A percentile compares a stretch with the other conserved stretches of the same genome.
phyloP scores from a whole-genome alignment of 2,888 invertebrate genomes.

The Troides aeacus region DNA sequence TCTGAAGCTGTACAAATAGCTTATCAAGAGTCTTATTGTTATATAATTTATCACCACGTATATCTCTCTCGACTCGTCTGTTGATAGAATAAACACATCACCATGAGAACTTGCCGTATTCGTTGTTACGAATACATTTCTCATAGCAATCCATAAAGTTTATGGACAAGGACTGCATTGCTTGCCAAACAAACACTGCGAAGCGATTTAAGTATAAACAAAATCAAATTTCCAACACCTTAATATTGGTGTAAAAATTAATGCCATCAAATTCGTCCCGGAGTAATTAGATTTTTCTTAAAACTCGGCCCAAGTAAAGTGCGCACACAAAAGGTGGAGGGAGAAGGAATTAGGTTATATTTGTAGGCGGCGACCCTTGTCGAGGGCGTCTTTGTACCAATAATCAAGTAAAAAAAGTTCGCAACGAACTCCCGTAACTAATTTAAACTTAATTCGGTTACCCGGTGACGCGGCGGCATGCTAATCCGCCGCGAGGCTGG shows the following conservation, averaged over 20 bases:
- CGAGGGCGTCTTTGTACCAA: slow-evolving; percentile 36
- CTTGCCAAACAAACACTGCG: too few species aligned
- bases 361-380: slow-evolving; percentile 33
- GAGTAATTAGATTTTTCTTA: slow-evolving; percentile 20
- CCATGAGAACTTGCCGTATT: too few species aligned
- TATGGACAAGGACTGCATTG: too few species aligned
- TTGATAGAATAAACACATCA: too few species aligned
- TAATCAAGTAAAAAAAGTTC: slow-evolving; percentile 43
- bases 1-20: too few species aligned
- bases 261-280: slow-evolving; percentile 11
- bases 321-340: slow-evolving; percentile 25
- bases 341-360: slow-evolving; percentile 28
- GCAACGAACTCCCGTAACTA: slow-evolving; percentile 45
- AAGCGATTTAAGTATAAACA: too few species aligned
- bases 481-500: slow-evolving; percentile 37
- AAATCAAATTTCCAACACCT: too few species aligned
- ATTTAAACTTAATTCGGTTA: slow-evolving; percentile 57
- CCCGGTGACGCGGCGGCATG: slow-evolving; percentile 41
- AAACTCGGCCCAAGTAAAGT: slow-evolving; percentile 17
- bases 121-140: too few species aligned
- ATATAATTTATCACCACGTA: too few species aligned
- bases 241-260: not conserved
- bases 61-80: too few species aligned
- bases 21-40: too few species aligned
- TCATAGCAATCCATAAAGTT: too few species aligned